phyloP scores from a whole-genome alignment of 2,113 vertebrate genomes.

The Grammomys surdaster region DNA sequence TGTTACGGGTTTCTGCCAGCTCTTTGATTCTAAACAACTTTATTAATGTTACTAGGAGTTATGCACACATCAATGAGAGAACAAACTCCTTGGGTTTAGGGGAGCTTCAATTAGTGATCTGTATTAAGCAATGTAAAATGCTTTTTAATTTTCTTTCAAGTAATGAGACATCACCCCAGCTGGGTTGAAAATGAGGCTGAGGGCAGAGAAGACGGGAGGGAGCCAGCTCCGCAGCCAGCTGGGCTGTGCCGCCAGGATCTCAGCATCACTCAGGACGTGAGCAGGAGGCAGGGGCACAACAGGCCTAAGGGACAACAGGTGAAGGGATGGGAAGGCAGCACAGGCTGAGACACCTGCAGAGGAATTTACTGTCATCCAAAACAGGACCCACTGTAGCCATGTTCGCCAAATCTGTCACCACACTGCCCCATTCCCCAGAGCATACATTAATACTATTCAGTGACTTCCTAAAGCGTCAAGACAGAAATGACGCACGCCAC shows the following conservation, averaged over 20 bases:
- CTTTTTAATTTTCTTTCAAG: conserved; percentile 80
- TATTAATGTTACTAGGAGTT: conserved; percentile 80
- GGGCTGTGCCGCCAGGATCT: background rate
- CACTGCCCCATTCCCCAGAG: background rate
- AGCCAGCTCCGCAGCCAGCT: background rate
- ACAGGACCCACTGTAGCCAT: background rate
- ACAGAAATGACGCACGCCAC: conserved; percentile 75
- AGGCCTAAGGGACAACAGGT: background rate
- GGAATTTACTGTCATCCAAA: conserved; percentile 63
- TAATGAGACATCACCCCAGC: conserved; percentile 61
- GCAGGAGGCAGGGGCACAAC: background rate
- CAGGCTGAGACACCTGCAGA: background rate
- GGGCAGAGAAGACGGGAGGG: background rate
- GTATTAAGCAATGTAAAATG: conserved; percentile 76
- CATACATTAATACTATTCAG: conserved; percentile 60
- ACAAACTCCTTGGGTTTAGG: conserved; percentile 74
- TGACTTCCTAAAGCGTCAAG: conserved; percentile 73
- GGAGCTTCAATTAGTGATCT: conserved; percentile 73
- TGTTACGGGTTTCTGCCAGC: conserved; percentile 64
- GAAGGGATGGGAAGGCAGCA: conserved; percentile 11
- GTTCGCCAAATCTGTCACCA: conserved; percentile 59
- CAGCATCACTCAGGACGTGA: accelerated
- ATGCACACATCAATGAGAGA: conserved; percentile 75
- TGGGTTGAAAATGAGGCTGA: conserved; percentile 55
- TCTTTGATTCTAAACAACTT: conserved; percentile 81